Base-by-base conservation (phyloP, 2,888 invertebrate species). In the Steinernema scapterisci region DNA sequence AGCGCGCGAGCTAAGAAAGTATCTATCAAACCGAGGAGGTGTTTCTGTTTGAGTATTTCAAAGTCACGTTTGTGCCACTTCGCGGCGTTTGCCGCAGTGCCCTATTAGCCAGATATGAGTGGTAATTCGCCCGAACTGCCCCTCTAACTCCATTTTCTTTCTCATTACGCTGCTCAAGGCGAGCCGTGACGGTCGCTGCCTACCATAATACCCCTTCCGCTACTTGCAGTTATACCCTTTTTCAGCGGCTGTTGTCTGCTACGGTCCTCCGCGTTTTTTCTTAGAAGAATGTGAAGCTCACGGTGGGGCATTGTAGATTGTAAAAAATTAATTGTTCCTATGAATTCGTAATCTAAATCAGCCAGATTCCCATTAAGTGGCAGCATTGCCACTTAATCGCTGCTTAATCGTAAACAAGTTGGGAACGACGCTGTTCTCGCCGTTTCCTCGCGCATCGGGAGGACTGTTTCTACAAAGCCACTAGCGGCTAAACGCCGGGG, bases 291-390 rank as follows among this genome's bases (percentile, higher is more conserved):
- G 38, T 23, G 23, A 9, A 23, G 23, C 11, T 52, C 52, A 3
- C 9, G 2, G 52, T 52, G 2, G 19, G 13, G 21, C 23, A 19
- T 23, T 52, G 52, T 2, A 11, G 1, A 31, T 19, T 31, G 63
- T 63, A 63, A 63, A 63, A 54, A 63, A 63, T 31, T 63, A 31
- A 63, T 63, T 63, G 31, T 27, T 27, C 63, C 31, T 63, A 63
- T 63, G 63, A 63, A 31, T 63, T 63, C 27, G 9, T 27, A 31
- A 63, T 63, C 11, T 31, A 63, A 63, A 63, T 63, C 63, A 63
- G 31, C 9, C 27, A 27, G 31, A 63, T 27, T 25, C 2, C 63
- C 23, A 63, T 63, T 63, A 63, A 63, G 31, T 25, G 54, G 16
- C 63, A 25, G 3, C 52, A 23, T 21, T 52, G 38, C 9, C 9